phyloP scores from a whole-genome alignment of 2,113 vertebrate genomes.

The Corapipo altera region DNA sequence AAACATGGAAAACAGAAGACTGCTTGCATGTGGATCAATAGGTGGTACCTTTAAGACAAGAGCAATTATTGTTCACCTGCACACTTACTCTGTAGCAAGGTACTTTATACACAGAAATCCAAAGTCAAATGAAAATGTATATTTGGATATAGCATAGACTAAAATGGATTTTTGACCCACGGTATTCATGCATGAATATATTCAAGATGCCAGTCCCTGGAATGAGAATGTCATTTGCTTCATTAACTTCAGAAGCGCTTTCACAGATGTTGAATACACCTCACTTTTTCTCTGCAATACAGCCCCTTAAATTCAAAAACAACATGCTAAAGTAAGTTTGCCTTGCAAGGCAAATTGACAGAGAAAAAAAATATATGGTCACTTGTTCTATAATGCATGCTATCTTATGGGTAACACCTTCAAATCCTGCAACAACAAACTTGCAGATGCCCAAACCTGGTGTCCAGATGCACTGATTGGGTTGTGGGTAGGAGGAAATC shows the following conservation, averaged over 20 bases:
- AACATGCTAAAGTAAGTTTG: not conserved
- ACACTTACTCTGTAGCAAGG: not conserved
- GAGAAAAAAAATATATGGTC: not conserved
- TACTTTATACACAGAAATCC: not conserved
- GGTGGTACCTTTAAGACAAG: not conserved
- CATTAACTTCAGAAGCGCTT: not conserved
- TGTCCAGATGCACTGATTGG: not conserved
- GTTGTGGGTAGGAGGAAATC: not conserved
- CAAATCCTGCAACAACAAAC: not conserved
- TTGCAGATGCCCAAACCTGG: not conserved
- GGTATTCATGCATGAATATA: not conserved
- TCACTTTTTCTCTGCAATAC: not conserved
- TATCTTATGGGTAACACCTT: not conserved
- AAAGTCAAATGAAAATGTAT: not conserved
- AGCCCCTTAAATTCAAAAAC: not conserved
- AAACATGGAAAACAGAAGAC: not conserved
- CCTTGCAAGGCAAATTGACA: not conserved
- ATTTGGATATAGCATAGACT: not conserved
- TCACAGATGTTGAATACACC: not conserved
- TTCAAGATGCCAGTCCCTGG: not conserved
- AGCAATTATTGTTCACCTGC: not conserved
- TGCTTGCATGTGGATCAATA: not conserved
- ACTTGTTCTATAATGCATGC: fast-evolving
- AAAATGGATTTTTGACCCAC: not conserved
- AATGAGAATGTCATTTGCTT: not conserved